Evolutionary conservation across 1,140 invertebrate genomes (phyloP).

Genomic region (Ooceraea biroi): DNA sequence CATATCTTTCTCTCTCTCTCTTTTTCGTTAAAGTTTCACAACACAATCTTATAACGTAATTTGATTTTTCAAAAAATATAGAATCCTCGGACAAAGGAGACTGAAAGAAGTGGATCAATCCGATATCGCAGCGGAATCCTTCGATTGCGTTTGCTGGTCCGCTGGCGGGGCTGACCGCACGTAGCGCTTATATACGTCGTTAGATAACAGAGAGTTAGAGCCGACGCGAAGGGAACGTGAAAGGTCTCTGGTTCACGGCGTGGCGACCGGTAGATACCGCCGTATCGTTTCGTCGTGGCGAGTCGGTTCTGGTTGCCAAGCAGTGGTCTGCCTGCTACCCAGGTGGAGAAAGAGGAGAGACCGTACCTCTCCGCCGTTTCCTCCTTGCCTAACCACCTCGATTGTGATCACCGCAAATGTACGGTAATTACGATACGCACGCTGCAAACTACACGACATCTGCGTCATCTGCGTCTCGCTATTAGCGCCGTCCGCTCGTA

Average conservation of each 20-base stretch:
- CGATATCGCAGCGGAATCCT: constrained; percentile 18
- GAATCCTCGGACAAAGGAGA: no score
- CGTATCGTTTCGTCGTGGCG: constrained; percentile 42
- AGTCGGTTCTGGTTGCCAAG: constrained; percentile 57
- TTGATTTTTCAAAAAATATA: no score
- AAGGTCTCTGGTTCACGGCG: constrained; percentile 60
- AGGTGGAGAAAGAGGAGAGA: constrained; percentile 39
- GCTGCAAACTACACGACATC: not conserved
- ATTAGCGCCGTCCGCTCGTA: not conserved
- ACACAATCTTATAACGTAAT: no score
- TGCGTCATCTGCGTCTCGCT: not conserved
- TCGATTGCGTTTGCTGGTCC: constrained; percentile 2
- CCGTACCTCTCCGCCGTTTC: constrained; percentile 26
- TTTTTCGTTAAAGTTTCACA: no score
- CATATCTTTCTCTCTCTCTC: no score
- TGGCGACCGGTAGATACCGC: constrained; percentile 58
- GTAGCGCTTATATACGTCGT: constrained; percentile 27
- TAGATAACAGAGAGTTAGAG: constrained; percentile 41
- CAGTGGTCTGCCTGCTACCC: constrained; percentile 27
- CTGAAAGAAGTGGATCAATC: not conserved
- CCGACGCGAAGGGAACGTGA: constrained; percentile 55
- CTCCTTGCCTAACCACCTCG: constrained; percentile 51
- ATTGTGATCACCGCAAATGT: constrained; percentile 41
- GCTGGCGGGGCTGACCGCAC: not conserved
- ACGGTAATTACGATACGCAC: constrained; percentile 24